Evolutionary conservation across 2,113 vertebrate species (phyloP), one percentile per base, ranked within the genome.

Genomic region (Aramus guarauna): DNA sequence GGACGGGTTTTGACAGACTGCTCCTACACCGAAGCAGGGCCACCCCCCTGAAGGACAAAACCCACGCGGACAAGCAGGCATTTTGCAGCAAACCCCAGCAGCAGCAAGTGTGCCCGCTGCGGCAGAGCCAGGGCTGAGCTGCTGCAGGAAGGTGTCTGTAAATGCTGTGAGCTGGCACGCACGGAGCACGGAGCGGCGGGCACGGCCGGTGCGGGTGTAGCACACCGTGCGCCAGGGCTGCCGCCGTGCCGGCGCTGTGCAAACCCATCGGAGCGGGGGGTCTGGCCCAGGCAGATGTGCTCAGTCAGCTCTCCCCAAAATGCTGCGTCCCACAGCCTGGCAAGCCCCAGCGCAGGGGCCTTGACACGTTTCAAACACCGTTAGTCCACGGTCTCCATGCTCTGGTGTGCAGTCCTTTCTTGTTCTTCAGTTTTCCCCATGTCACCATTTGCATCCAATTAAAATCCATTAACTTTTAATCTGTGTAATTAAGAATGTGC

Each of bases 341-440:
- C 2, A 4, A 66, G 43, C 41, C 59, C 63, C 21, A 37, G 72
- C 26, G 32, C 50, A 52, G 81, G 22, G 22, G 1, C 17, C 52
- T 43, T 30, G 62, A 19, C 59, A 34, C 1, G 0, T 15, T 29
- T 37, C 67, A 30, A 16, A 37, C 22, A 2, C 62, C 16, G 1
- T 24, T 26, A 21, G 5, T 1, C 45, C 20, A 1, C 0, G 0
- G 5, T 45, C 34, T 32, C 48, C 13, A 3, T 6, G 8, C 66
- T 17, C 29, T 9, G 23, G 20, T 9, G 37, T 6, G 34, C 32
- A 29, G 5, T 45, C 58, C 18, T 82, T 17, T 18, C 62, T 59
- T 8, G 3, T 18, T 67, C 69, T 27, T 36, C 43, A 0, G 0
- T 26, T 92, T 78, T 63, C 67, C n/a, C 55, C 43, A 0, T 7